Base-by-base conservation (phyloP, 2,888 invertebrate genomes). In the Drosophila anceps region DNA sequence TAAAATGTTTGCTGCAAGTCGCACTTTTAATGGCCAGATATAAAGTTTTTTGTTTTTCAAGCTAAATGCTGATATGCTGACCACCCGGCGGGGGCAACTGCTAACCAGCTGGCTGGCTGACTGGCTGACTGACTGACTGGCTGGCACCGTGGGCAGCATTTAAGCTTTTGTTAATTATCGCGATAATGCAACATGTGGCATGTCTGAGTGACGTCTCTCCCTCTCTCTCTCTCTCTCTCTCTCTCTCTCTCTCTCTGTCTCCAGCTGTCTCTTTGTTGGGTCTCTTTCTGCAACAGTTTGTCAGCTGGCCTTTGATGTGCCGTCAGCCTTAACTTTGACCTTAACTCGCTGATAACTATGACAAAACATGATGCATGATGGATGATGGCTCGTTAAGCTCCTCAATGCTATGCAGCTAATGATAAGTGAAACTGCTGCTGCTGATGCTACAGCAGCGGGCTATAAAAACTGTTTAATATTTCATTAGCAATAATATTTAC, bases 161-260 rank as follows among this genome's bases (percentile, higher is more conserved):
- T 70, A 69, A 78, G 74, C 73, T 79, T 60, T 79, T 70, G 81
- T 88, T 91, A 91, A 91, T 91, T 91, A 91, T 87, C 82, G 81
- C 86, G 83, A 90, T 88, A 91, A 87, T 82, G 90, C 90, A 86
- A 89, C 90, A 80, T 82, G 39, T 43, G 50, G 44, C 64, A 58
- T 50, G 57, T 31, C 44, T 1, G 54, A 39, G 15, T 18, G 54
- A 13, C 54, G 50, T 33, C 53, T 37, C 41, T 6, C n/a, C n/a
- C n/a, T n/a, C n/a, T n/a, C n/a, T n/a, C n/a, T n/a, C n/a, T n/a
- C n/a, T n/a, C n/a, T n/a, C n/a, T n/a, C n/a, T n/a, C n/a, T n/a
- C n/a, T n/a, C n/a, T n/a, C n/a, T n/a, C n/a, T n/a, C n/a, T n/a
- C n/a, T n/a, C n/a, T n/a, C n/a, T n/a, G n/a, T n/a, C 20, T 12